Evolutionary conservation across 2,888 invertebrate genomes (phyloP), one percentile per base, ranked within the genome.

Genomic region (Tiliacea citrago): DNA sequence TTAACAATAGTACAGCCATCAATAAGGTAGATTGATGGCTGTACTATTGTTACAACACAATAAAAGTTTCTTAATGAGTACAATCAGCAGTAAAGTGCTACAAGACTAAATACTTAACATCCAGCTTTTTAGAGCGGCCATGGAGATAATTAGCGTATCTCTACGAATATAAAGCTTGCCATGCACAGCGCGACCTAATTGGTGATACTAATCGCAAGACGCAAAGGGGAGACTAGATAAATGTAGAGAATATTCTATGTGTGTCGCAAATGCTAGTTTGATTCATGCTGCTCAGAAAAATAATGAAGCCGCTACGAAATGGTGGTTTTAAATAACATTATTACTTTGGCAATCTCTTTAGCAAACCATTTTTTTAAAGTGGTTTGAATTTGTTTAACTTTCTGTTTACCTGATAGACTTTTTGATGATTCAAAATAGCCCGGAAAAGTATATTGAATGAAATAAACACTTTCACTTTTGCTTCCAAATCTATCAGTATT

Each of bases 111-210:
- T 78, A 83, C 80, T 83, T 81, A 66, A 86, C 74, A 68, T 73
- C 39, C 67, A 77, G 65, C 66, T 75, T 82, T 85, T 84, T 84
- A 79, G 77, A 70, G 79, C 68, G 49, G 68, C 66, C 69, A 73
- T 75, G 66, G 58, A 87, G 82, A 81, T 87, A 87, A 84, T 84
- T 84, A 79, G 76, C 73, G 68, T 77, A 79, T 83, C 75, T 81
- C 57, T 78, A 68, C 63, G 61, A 73, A 51, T 70, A 70, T 71
- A 86, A 87, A 78, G 86, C 75, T 68, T 29, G 73, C 82, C 62
- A 71, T 84, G 66, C 73, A 82, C 51, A 47, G 51, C 10, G 10
- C 69, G 69, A 81, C 60, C 24, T 63, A 16, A 49, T 9, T 55
- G 47, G 6, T 47, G 7, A 68, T 65, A 76, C 58, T 49, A 49